Base-by-base conservation (phyloP, 2,888 invertebrate species). In the Teinopalpus imperialis region DNA sequence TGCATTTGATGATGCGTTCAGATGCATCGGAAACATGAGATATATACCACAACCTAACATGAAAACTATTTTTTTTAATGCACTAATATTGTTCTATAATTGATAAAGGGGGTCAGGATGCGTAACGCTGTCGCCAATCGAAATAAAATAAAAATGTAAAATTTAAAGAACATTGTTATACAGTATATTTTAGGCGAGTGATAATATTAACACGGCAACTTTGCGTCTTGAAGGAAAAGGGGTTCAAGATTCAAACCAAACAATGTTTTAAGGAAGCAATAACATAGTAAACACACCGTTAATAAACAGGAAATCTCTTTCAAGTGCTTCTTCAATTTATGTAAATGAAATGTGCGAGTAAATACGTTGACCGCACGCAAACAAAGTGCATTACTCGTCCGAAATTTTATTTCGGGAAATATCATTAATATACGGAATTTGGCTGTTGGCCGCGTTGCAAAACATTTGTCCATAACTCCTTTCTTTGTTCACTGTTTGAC, bases 351-450 rank as follows among this genome's bases (percentile, higher is more conserved):
- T 41, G 41, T n/a, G n/a, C n/a, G n/a, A n/a, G n/a, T 36, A 43
- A 40, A 43, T 43, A 45, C 40, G 23, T 46, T 42, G 50, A 50
- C 53, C 52, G 64, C 66, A 46, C 43, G 52, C 51, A 50, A 43
- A 57, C 51, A 70, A 77, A 81, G 78, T 81, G 75, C 81, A 76
- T 81, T 77, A 68, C 79, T 68, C 73, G 67, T 67, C 64, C 69
- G 65, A 78, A 74, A 74, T 70, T 58, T 70, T 67, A 81, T 80
- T 81, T 81, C 77, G 70, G 69, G 69, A 60, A 67, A 66, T 46
- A 57, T 57, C 66, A 66, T 69, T 73, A 75, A 78, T 73, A 71
- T 63, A 60, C 67, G 74, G 75, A 73, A 74, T 78, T 75, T 63
- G 67, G 69, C 64, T 59, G 59, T 51, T 52, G 55, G 51, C 58